These are phyloP conservation scores for Psittacula derbiana DNA, from an alignment of 2,797 vertebrate genomes.

Conservation along the genomic window DNA sequence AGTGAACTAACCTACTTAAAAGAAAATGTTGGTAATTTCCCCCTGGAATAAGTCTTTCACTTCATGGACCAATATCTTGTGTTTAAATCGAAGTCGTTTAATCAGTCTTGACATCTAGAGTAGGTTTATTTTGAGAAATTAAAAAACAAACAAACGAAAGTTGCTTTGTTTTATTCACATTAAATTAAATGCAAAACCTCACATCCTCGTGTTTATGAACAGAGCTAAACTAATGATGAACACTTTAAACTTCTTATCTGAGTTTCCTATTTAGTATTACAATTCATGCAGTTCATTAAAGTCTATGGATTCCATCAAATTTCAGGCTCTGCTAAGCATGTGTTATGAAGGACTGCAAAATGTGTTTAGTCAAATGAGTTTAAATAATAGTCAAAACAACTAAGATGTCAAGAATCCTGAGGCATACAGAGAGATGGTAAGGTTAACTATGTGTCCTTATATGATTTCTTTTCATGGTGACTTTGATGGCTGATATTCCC, in stretches of 20 bases:
- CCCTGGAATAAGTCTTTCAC: neutral
- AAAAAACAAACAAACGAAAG: neutral
- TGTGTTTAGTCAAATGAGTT: neutral
- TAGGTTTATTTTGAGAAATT: neutral
- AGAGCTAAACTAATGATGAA: neutral
- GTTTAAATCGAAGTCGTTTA: neutral
- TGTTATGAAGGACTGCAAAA: neutral
- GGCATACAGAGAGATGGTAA: neutral
- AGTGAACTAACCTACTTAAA: neutral
- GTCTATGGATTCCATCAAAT: neutral
- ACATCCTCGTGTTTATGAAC: neutral
- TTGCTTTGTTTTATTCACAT: neutral
- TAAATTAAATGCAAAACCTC: neutral
- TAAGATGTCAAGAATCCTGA: neutral
- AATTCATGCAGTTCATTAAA: neutral
- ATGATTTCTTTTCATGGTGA: neutral
- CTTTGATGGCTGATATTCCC: neutral
- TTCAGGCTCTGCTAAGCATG: neutral
- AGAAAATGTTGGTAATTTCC: neutral
- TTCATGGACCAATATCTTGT: neutral
- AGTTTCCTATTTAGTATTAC: neutral
- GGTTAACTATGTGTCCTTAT: neutral
- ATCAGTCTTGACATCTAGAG: neutral
- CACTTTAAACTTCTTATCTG: neutral
- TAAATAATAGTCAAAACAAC: neutral